Conservation (phyloP, 2,113 vertebrate species). For the Orientallactaga bullata region DNA sequence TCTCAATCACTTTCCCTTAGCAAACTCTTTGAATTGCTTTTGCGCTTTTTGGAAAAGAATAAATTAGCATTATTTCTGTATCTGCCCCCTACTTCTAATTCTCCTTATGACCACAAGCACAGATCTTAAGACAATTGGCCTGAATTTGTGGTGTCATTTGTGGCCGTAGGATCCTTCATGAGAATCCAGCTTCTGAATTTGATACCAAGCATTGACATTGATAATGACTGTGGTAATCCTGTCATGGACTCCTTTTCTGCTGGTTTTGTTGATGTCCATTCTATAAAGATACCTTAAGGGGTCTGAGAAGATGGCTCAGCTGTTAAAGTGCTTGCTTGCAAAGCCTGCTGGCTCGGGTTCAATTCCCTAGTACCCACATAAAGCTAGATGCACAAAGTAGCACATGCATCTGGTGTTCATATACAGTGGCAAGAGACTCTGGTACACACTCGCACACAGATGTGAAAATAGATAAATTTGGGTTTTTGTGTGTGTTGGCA, state of each 20-base stretch:
- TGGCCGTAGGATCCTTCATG: neutral
- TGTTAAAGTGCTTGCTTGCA: too few species aligned
- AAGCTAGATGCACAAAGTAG: too few species aligned
- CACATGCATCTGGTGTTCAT: too few species aligned
- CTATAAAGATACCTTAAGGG: too few species aligned
- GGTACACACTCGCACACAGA: too few species aligned
- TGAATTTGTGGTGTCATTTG: conserved; percentile 26
- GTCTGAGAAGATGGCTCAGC: too few species aligned
- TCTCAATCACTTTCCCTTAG: neutral
- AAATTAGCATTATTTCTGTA: neutral
- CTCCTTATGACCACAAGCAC: conserved; percentile 22
- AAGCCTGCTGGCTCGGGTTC: too few species aligned
- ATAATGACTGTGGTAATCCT: conserved; percentile 14
- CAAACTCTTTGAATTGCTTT: conserved; percentile 37
- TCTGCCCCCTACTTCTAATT: neutral
- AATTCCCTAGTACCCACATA: too few species aligned
- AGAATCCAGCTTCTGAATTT: conserved; percentile 35
- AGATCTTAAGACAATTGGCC: conserved; percentile 46
- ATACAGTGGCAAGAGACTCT: too few species aligned
- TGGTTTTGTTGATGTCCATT: conserved; percentile 13
- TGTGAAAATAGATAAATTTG: too few species aligned
- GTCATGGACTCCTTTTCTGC: neutral
- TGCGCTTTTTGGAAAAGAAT: neutral
- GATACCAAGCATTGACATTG: neutral
- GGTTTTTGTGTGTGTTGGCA: too few species aligned